These are phyloP conservation scores for Cantharis flavilabris DNA, from an alignment of 2,888 invertebrate species.

Conservation along the genomic window DNA sequence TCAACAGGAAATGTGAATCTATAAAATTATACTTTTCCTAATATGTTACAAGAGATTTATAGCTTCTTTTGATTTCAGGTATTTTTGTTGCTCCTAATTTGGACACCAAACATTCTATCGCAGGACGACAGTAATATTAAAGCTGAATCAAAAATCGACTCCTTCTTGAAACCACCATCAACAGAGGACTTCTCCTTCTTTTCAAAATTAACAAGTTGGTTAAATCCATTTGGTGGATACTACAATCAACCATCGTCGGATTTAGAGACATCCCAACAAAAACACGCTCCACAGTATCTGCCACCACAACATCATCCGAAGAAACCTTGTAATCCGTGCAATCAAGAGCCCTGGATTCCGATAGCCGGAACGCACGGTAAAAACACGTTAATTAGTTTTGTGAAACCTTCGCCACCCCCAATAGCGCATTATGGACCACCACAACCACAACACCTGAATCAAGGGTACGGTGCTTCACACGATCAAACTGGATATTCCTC, in stretches of 20 bases:
- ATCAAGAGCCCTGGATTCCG: constrained; percentile 82
- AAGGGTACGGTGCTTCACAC: constrained; percentile 22
- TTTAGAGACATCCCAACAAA: constrained; percentile 31
- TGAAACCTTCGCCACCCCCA: constrained; percentile 37
- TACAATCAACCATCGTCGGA: constrained; percentile 31
- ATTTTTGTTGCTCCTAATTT: constrained; percentile 30
- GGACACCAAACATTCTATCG: constrained; percentile 26
- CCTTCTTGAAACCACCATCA: constrained; percentile 55
- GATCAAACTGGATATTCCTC: constrained; percentile 16
- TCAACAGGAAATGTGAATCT: neutral
- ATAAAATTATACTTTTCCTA: neutral
- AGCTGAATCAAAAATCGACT: constrained; percentile 48
- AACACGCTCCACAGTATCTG: constrained; percentile 32
- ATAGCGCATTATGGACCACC: constrained; percentile 27
- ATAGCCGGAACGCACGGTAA: constrained; percentile 58
- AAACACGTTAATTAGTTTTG: constrained; percentile 45
- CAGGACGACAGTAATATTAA: constrained; percentile 36
- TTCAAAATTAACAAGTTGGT: constrained; percentile 65
- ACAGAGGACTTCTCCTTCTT: constrained; percentile 45
- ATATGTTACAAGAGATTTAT: neutral
- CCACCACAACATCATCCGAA: constrained; percentile 24
- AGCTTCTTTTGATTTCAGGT: constrained; percentile 36
- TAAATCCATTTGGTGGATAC: constrained; percentile 59
- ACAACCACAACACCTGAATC: neutral
- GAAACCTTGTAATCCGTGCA: constrained; percentile 71